Evolutionary conservation across 64 coral and sea anemone genomes (phyloP).

Genomic region (Dendronephthya gigantea): DNA sequence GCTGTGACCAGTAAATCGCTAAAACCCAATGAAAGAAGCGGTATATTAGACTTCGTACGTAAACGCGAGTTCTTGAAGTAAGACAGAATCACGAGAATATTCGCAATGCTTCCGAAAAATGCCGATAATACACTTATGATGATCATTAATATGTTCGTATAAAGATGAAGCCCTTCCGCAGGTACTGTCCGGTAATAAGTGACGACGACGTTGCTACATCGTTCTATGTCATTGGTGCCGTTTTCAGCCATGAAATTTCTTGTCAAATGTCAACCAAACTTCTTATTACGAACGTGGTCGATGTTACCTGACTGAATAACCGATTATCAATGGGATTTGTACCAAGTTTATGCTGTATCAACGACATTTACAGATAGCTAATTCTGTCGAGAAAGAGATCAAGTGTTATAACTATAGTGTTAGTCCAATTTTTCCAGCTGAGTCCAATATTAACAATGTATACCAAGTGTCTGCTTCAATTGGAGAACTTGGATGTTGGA

Average conservation of each 20-base stretch:
- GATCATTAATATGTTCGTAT: not conserved
- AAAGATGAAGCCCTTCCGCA: not conserved
- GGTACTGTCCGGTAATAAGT: not conserved
- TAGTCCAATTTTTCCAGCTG: too few species aligned
- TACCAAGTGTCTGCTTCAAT: too few species aligned
- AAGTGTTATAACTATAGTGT: too few species aligned
- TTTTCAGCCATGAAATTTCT: not conserved
- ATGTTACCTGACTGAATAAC: too few species aligned
- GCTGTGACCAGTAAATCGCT: not conserved
- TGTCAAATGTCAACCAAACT: too few species aligned
- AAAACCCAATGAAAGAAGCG: not conserved
- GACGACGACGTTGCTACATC: not conserved
- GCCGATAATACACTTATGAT: not conserved
- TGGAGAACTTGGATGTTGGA: too few species aligned
- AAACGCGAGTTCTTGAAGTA: not conserved
- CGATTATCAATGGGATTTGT: too few species aligned
- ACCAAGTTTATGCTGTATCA: too few species aligned
- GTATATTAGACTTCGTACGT: not conserved
- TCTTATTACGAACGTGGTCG: too few species aligned
- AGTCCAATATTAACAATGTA: too few species aligned
- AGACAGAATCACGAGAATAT: not conserved
- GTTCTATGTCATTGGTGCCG: not conserved
- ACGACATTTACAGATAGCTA: too few species aligned
- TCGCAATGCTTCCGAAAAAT: not conserved
- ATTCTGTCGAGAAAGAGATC: too few species aligned